These are phyloP conservation scores for Actenoides lindsayi DNA, from an alignment of 2,113 vertebrate genomes.

Conservation along the genomic window DNA sequence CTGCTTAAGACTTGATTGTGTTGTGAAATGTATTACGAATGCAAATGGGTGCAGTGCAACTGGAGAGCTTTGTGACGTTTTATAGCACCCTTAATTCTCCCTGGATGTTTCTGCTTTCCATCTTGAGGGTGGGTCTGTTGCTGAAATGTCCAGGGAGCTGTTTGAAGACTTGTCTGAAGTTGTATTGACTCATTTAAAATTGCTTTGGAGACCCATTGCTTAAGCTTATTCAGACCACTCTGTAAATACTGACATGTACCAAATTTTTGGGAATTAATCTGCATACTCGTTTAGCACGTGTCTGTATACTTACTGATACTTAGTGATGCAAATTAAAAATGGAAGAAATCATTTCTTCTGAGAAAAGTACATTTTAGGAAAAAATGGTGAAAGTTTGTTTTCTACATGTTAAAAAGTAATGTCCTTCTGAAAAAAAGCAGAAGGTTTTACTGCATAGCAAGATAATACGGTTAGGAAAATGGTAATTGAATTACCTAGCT, in stretches of 20 bases:
- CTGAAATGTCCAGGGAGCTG: not conserved
- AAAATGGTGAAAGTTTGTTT: not conserved
- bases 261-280: not conserved
- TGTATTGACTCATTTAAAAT: not conserved
- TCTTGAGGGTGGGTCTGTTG: not conserved
- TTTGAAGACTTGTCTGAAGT: not conserved
- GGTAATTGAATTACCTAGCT: not conserved
- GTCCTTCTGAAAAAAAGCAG: not conserved
- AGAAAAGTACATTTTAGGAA: not conserved
- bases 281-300: not conserved
- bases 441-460: not conserved
- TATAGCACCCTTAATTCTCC: not conserved
- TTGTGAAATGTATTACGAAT: not conserved
- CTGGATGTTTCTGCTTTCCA: not conserved
- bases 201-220: not conserved
- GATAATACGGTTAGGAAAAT: not conserved
- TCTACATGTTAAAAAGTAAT: not conserved
- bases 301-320: not conserved
- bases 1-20: not conserved
- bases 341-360: not conserved
- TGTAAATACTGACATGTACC: not conserved
- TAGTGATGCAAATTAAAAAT: not conserved
- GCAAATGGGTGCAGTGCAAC: not conserved
- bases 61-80: not conserved
- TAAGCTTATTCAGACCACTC: not conserved